Conservation (phyloP, 2,113 vertebrate genomes). For the Lepus americanus region DNA sequence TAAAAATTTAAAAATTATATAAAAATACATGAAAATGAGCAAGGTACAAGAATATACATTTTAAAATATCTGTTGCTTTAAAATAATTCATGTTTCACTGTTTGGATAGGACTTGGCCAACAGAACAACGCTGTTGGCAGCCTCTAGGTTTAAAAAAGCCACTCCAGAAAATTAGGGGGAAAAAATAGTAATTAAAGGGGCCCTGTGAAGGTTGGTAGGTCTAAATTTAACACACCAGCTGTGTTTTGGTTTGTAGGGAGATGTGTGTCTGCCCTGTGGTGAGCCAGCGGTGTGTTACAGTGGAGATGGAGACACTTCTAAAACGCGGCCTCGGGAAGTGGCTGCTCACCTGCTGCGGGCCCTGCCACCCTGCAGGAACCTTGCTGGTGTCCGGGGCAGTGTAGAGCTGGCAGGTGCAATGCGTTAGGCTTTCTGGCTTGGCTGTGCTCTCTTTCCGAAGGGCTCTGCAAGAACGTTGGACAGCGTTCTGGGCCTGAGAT, state of each 20-base stretch:
- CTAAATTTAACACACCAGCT: constrained; percentile 64
- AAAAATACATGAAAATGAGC: constrained; percentile 8
- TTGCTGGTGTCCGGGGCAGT: neutral
- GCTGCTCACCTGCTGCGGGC: neutral
- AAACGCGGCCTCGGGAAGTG: neutral
- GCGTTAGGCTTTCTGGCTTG: neutral
- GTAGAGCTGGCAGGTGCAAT: neutral
- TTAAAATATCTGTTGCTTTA: constrained; percentile 51
- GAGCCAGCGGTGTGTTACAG: neutral
- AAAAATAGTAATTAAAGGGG: constrained; percentile 64
- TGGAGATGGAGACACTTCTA: neutral
- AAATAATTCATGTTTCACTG: constrained; percentile 50
- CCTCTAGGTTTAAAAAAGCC: constrained; percentile 6
- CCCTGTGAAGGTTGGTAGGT: constrained; percentile 42
- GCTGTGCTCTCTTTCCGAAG: neutral
- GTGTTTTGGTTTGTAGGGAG: constrained; percentile 45
- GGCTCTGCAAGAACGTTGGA: neutral
- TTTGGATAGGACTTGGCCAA: constrained; percentile 52
- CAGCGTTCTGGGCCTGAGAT: neutral
- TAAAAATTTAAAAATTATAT: constrained; percentile 21
- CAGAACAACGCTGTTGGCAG: constrained; percentile 52
- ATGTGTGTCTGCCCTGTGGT: neutral
- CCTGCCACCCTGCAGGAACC: neutral
- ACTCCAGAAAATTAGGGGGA: constrained; percentile 38
- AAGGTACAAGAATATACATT: neutral